Conservation (phyloP, 1,140 invertebrate species). For the Sminthurinus signatus region DNA sequence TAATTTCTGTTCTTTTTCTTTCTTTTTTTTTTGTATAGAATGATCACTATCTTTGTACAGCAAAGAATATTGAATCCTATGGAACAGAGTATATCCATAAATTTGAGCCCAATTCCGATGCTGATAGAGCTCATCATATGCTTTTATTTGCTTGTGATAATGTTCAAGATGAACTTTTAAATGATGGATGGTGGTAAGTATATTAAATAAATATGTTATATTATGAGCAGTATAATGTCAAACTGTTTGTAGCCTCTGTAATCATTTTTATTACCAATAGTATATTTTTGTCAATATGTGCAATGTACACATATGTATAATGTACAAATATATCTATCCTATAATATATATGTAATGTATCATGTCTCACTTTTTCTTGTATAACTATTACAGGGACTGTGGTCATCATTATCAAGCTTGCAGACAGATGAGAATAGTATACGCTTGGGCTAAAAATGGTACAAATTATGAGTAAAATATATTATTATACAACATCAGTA, state of each 20-base stretch:
- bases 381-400: constrained; percentile 45
- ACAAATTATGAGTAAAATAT: too few relatives aligned
- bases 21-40: constrained; percentile 36
- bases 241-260: too few relatives aligned
- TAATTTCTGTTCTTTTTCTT: constrained; percentile 2
- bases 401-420: constrained; percentile 46
- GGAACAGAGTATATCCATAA: constrained; percentile 45
- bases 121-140: constrained; percentile 54
- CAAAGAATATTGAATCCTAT: constrained; percentile 42
- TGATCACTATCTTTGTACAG: constrained; percentile 46
- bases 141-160: constrained; percentile 55
- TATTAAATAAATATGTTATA: constrained; percentile 8
- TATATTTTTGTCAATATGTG: too few relatives aligned
- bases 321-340: too few relatives aligned
- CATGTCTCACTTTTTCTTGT: constrained; percentile 9
- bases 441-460: constrained; percentile 61
- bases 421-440: constrained; percentile 50
- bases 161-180: constrained; percentile 41
- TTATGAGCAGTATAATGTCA: too few relatives aligned
- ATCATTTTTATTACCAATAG: not conserved
- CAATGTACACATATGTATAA: too few relatives aligned
- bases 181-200: constrained; percentile 43
- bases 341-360: not conserved
- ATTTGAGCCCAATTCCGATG: constrained; percentile 46
- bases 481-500: too few relatives aligned